phyloP scores from a whole-genome alignment of 2,797 vertebrate species.

The Eutrigla gurnardus region DNA sequence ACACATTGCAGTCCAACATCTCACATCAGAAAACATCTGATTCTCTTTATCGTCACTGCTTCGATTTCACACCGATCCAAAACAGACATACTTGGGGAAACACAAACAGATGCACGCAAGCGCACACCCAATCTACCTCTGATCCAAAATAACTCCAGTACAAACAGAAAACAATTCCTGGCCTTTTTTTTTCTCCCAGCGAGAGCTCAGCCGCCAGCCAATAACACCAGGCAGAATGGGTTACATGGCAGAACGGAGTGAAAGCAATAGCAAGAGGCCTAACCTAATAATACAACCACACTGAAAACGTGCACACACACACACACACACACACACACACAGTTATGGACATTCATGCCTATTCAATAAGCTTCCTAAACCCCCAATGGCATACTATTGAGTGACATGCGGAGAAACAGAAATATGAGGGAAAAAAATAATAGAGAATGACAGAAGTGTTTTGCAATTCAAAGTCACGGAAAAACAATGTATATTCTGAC shows the following conservation, averaged over 20 bases:
- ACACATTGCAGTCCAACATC: conserved; percentile 33
- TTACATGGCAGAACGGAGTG: conserved; percentile 46
- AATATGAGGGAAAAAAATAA: conserved; percentile 46
- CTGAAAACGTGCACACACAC: conserved; percentile 23
- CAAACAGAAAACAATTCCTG: conserved; percentile 74
- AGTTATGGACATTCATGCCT: conserved; percentile 46
- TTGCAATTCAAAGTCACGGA: conserved; percentile 71
- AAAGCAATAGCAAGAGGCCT: conserved; percentile 43
- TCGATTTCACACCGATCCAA: conserved; percentile 74
- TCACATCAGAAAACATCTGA: conserved; percentile 72
- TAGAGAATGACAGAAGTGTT: conserved; percentile 61
- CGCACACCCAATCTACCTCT: conserved; percentile 43
- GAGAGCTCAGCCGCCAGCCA: conserved; percentile 40
- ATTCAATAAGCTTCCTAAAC: conserved; percentile 52
- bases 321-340: conserved; percentile 19
- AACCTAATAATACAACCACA: conserved; percentile 38
- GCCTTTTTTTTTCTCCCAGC: conserved; percentile 43
- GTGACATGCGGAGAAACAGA: conserved; percentile 49
- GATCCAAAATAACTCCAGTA: conserved; percentile 70
- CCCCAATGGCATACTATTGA: conserved; percentile 53
- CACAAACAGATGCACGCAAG: conserved; percentile 57
- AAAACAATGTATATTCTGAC: conserved; percentile 70
- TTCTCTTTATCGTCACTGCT: conserved; percentile 70
- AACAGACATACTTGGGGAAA: conserved; percentile 66
- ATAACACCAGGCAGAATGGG: conserved; percentile 38